phyloP scores from a whole-genome alignment of 2,113 vertebrate species.

The Dissostichus mawsoni region DNA sequence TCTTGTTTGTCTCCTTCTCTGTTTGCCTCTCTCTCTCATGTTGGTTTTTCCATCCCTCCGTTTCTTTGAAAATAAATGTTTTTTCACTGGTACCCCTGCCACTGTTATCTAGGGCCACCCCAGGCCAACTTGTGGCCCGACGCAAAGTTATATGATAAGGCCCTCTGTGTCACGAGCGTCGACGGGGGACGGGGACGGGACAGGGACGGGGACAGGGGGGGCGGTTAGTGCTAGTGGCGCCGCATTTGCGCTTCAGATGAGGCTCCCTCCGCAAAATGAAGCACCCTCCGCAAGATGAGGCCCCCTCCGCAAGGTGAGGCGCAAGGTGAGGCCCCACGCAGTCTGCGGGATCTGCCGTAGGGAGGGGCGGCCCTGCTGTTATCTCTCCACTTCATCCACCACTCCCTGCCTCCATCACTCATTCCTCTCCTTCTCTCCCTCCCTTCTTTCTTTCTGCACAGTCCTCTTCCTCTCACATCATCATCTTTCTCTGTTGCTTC shows the following conservation, averaged over 20 bases:
- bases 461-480: slow-evolving; percentile 21
- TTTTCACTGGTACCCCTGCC: slow-evolving; percentile 5
- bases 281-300: no score
- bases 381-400: slow-evolving; percentile 44
- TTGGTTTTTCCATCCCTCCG: not conserved
- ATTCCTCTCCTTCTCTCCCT: not conserved
- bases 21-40: slow-evolving; percentile 16
- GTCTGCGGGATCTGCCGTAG: no score
- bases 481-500: not conserved
- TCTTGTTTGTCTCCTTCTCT: not conserved
- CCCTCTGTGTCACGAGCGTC: no score
- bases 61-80: slow-evolving; percentile 30
- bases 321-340: no score
- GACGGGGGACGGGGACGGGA: no score
- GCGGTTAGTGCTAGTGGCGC: no score
- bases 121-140: no score
- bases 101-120: slow-evolving; percentile 26
- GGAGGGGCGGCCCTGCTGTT: not conserved
- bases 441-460: slow-evolving; percentile 5
- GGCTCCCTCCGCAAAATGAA: no score
- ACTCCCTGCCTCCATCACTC: slow-evolving; percentile 26
- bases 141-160: no score
- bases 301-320: no score
- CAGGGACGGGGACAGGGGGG: no score
- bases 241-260: no score